Base-by-base conservation (phyloP, 2,888 invertebrate genomes). In the Hipparchia semele region DNA sequence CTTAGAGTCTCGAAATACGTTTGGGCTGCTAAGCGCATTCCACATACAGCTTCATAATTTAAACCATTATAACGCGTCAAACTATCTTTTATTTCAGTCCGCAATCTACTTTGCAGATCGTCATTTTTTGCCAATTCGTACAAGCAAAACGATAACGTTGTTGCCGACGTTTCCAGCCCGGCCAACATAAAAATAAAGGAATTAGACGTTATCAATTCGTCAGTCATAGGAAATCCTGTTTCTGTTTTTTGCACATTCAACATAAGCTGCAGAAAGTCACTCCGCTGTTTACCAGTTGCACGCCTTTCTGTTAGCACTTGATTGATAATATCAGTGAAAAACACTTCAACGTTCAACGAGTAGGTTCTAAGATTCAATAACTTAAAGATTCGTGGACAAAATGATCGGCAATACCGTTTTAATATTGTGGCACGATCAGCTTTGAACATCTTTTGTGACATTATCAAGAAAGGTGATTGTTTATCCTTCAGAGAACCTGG, bases 121-220 rank as follows among this genome's bases (percentile, higher is more conserved):
- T 82, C 82, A 76, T 90, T 85, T 83, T 89, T 92, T 12, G 93
- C 91, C 72, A 94, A 80, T 80, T 94, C 87, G 73, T 91, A 94
- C 75, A 94, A 86, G 84, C 90, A 90, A 82, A 94, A 94, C 12
- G 93, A 92, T 72, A 91, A 80, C 23, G 92, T 92, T 60, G 91
- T 92, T 45, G 94, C 85, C 10, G 93, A 89, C 7, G 94, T 90
- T 79, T 94, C 94, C 76, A 94, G 79, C 2, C 94, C 94, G n/a
- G 94, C 94, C 72, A 94, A 75, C 91, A 94, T 91, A 78, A 94
- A 94, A 87, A 94, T 94, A 80, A 94, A 94, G 68, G 94, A 94
- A 82, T 93, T 94, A 12, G 94, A 94, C 56, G 89, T 93, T 84
- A 94, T 94, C 78, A 94, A 84, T 74, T 87, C 89, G 82, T 94